These are phyloP conservation scores for Laodelphax striatellus DNA, from an alignment of 1,140 invertebrate genomes.

Conservation along the genomic window DNA sequence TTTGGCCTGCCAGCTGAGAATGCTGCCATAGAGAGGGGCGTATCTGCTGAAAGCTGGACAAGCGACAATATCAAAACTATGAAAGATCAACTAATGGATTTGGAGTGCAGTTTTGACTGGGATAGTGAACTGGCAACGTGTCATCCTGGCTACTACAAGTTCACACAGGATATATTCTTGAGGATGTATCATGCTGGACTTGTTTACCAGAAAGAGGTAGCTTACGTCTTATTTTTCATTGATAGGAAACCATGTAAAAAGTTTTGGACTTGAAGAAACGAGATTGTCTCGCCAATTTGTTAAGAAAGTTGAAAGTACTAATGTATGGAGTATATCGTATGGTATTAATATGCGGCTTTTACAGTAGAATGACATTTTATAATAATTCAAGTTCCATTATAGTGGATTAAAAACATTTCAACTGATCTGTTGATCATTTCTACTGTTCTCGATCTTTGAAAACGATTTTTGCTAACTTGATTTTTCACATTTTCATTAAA, in stretches of 20 bases:
- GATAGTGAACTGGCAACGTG: slow-evolving; percentile 71
- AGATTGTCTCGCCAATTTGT: not conserved
- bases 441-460: too few species aligned
- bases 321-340: too few species aligned
- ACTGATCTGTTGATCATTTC: not conserved
- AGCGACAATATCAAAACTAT: slow-evolving; percentile 78
- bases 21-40: slow-evolving; percentile 79
- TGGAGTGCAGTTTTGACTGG: slow-evolving; percentile 93
- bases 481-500: too few species aligned
- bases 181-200: slow-evolving; percentile 76
- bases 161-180: slow-evolving; percentile 94
- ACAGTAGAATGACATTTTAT: too few species aligned
- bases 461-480: too few species aligned
- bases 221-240: not conserved
- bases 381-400: too few species aligned
- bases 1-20: slow-evolving; percentile 99
- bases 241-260: too few species aligned
- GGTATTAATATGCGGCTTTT: too few species aligned
- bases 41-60: slow-evolving; percentile 79
- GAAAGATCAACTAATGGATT: slow-evolving; percentile 69
- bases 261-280: not conserved
- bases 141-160: slow-evolving; percentile 69
- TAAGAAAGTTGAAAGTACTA: too few species aligned
- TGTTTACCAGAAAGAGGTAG: slow-evolving; percentile 74
- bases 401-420: not conserved